Evolutionary conservation across 2,888 invertebrate species (phyloP), one percentile per base, ranked within the genome.

Genomic region (Macaria liturata): DNA sequence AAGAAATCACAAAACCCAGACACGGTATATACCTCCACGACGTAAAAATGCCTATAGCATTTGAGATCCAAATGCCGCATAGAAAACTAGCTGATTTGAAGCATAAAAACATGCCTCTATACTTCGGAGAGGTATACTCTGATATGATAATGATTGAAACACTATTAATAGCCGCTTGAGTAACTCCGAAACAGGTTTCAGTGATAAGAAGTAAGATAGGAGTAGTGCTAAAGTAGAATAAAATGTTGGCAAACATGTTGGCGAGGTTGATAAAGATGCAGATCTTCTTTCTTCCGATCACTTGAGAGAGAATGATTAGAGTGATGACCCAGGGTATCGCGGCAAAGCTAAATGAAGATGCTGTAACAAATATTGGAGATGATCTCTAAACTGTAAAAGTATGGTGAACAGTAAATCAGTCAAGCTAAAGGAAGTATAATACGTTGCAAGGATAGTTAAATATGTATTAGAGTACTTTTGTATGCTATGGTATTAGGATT

Each of bases 81-180:
- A 49, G 30, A 6, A 20, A 20, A 0, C 30, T 30, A 3, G 48
- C 48, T 8, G 48, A 20, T 49, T 49, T 49, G 3, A 49, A 30
- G 8, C 39, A 39, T 2, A 49, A 34, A 8, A 49, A 49, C 3
- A 49, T 9, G 7, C 48, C 48, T 39, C 48, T n/a, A 39, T 34
- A 9, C 37, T 9, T 8, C 50, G 48, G 39, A 8, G 48, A 49
- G 8, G 48, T 49, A 20, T 39, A 39, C 30, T 49, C 48, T 37
- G 48, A 30, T 6, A 49, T 34, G 4, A 47, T 34, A 7, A 47
- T 9, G 6, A 47, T 8, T 5, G 3, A 37, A n/a, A 37, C 9
- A 9, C 37, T 7, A 9, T 9, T 4, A 3, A 2, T 7, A 4
- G 47, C 4, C 9, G 47, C 47, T 9, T 34, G 37, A 4, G 47